Base-by-base conservation (phyloP, 2,888 invertebrate species). In the Polymixis lichenea region DNA sequence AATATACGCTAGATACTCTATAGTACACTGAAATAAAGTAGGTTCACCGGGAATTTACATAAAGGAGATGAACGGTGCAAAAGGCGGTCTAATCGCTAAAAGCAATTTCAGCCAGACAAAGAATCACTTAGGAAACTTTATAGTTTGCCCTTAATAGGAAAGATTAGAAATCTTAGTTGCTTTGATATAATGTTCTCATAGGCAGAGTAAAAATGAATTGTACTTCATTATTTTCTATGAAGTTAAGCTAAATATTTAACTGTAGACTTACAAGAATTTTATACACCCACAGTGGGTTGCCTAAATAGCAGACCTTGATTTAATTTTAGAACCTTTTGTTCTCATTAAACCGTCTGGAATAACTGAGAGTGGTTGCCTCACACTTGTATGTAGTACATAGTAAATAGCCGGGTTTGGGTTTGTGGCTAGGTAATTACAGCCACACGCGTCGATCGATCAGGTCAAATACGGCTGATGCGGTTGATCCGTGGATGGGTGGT, bases 71-170 rank as follows among this genome's bases (percentile, higher is more conserved):
- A 74, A 62, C 78, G 56, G 32, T 78, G 56, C 51, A 65, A 65
- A 78, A 78, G 53, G 58, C 72, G 43, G 56, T 64, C 46, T 79
- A 72, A 72, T 64, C 72, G 78, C 72, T 77, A 72, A 78, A 72
- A 77, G 64, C 79, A 73, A 78, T 79, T 79, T 79, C 51, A 38
- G 46, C 58, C 56, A 78, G 77, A 77, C 72, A 78, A 79, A 79
- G 72, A 78, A 78, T 79, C 73, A 72, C 73, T 79, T 79, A 38
- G 46, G 51, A 72, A 79, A 65, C 46, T 79, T 72, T 79, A 72
- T 72, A 79, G 70, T 78, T 70, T 46, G 11, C 60, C 78, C 70
- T 61, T 69, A 53, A 77, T 61, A 46, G 60, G 32, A 32, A 53
- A 77, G 69, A 77, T 78, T 71, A 78, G 61, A 32, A 65, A 58